These are phyloP conservation scores for Acleris cristana DNA, from an alignment of 2,888 invertebrate genomes.

Conservation along the genomic window DNA sequence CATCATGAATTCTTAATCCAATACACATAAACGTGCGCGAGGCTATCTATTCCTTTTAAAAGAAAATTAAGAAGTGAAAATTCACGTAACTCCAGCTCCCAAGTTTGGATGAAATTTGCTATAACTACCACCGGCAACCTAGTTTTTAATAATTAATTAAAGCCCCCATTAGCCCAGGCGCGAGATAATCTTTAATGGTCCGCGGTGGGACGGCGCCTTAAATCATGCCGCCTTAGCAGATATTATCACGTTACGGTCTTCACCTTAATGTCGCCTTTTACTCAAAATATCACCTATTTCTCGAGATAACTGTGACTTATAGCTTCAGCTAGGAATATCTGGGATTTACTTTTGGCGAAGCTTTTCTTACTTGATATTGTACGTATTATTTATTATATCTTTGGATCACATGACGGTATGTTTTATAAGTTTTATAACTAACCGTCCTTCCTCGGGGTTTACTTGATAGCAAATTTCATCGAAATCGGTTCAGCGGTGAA, in stretches of 20 bases:
- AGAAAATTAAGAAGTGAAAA: background rate
- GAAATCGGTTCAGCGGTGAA: too few species aligned
- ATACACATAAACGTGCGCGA: background rate
- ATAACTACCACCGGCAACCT: constrained; percentile 42
- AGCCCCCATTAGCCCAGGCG: constrained; percentile 62
- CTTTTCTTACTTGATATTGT: background rate
- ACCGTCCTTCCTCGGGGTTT: too few species aligned
- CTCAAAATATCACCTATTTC: constrained; percentile 61
- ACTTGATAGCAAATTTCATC: too few species aligned
- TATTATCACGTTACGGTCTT: constrained; percentile 54
- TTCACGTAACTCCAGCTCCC: constrained; percentile 9
- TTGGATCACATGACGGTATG: too few species aligned
- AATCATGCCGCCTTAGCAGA: constrained; percentile 55
- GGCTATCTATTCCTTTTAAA: background rate
- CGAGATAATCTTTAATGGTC: constrained; percentile 72
- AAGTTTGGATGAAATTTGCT: constrained; percentile 16
- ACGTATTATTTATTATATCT: too few species aligned
- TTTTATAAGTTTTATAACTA: too few species aligned
- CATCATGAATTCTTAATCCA: too few species aligned
- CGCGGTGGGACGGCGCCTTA: constrained; percentile 58
- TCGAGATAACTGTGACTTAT: constrained; percentile 55
- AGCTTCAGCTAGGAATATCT: constrained; percentile 7
- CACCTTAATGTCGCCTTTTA: constrained; percentile 58
- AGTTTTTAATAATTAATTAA: constrained; percentile 73
- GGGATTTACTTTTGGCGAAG: constrained; percentile 8